A percentile compares a stretch with the other conserved stretches of the same genome.
Conservation (phyloP, 2,113 vertebrate species). For the Apteryx mantelli region DNA sequence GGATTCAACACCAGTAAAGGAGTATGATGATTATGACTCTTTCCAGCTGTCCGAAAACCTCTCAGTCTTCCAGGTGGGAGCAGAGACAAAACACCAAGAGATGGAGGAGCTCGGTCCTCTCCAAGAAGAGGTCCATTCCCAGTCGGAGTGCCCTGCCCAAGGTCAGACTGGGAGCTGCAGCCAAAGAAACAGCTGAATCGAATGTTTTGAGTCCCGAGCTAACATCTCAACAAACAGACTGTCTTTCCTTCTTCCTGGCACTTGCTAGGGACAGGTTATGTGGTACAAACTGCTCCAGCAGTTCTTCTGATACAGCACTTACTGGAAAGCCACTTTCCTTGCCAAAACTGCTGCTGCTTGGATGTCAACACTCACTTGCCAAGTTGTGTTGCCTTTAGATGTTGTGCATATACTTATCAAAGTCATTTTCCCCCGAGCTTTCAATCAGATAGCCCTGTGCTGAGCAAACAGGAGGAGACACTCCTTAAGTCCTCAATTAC, state of each 20-base stretch:
- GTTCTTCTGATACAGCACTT: background rate
- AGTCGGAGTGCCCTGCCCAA: background rate
- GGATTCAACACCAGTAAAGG: background rate
- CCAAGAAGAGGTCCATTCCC: background rate
- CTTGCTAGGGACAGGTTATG: background rate
- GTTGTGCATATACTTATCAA: conserved; percentile 31
- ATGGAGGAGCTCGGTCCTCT: background rate
- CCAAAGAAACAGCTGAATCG: background rate
- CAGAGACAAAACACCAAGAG: background rate
- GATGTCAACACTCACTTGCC: background rate
- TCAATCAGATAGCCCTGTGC: background rate
- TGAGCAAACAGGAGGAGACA: conserved; percentile 52
- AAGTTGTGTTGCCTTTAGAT: background rate
- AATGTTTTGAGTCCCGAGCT: background rate
- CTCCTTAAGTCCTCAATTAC: conserved; percentile 63
- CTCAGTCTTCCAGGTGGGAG: background rate
- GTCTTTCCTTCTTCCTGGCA: background rate
- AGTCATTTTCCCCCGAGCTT: conserved; percentile 21
- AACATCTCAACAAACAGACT: background rate
- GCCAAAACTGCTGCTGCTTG: background rate
- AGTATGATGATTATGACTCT: background rate
- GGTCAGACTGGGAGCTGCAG: background rate
- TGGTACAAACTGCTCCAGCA: background rate
- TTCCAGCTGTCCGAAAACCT: background rate
- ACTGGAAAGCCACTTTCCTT: background rate